These are phyloP conservation scores for Phyllotis vaccarum DNA, from an alignment of 2,797 vertebrate species.

Conservation along the genomic window DNA sequence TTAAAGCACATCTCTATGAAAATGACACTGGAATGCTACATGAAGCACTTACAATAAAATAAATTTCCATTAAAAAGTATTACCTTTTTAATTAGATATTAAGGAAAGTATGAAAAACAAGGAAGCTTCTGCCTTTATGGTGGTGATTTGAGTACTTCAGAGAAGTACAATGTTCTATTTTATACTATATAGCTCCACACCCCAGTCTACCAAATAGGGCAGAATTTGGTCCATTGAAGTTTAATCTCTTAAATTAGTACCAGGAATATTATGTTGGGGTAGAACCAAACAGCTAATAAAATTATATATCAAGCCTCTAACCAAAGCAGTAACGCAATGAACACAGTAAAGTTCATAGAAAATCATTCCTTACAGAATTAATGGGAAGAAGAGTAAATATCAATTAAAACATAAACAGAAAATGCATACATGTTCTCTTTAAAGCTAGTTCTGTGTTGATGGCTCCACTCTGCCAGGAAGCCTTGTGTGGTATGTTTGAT, in stretches of 20 bases:
- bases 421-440: neutral
- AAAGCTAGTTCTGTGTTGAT: neutral
- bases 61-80: slow-evolving; percentile 57
- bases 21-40: slow-evolving; percentile 43
- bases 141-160: neutral
- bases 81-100: slow-evolving; percentile 66
- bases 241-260: neutral
- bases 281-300: neutral
- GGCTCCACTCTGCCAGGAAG: neutral
- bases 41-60: slow-evolving; percentile 25
- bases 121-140: neutral
- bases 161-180: neutral
- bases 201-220: rapidly evolving
- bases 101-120: slow-evolving; percentile 64
- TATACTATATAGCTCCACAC: neutral
- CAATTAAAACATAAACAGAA: neutral
- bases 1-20: slow-evolving; percentile 63
- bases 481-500: neutral
- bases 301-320: neutral
- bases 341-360: neutral
- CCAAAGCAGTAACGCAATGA: slow-evolving; percentile 13
- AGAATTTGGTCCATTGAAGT: neutral
- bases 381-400: neutral
- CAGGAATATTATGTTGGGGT: neutral
- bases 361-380: neutral